phyloP scores from a whole-genome alignment of 2,797 vertebrate genomes.

The Helicolenus hilgendorfi region DNA sequence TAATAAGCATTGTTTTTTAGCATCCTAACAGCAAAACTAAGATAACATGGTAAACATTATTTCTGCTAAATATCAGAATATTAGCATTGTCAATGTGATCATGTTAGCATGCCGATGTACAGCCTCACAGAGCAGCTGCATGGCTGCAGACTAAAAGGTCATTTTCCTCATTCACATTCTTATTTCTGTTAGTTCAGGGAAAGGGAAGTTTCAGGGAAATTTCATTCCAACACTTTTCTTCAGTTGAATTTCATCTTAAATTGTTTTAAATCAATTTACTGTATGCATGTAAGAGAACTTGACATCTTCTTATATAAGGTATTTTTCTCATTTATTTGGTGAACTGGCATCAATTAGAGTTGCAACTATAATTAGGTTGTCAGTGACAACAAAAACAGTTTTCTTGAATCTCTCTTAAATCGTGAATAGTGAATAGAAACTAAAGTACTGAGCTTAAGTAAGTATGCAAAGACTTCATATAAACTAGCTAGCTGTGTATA shows the following conservation, averaged over 20 bases:
- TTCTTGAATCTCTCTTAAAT: background rate
- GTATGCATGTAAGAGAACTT: too few relatives aligned
- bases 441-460: background rate
- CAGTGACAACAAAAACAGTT: background rate
- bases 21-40: background rate
- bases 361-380: background rate
- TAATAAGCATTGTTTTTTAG: too few relatives aligned
- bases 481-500: too few relatives aligned
- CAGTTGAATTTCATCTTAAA: background rate
- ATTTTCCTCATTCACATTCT: background rate
- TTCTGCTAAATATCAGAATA: background rate
- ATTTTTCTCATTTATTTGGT: too few relatives aligned
- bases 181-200: background rate
- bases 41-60: background rate
- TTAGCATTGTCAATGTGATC: background rate
- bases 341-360: too few relatives aligned
- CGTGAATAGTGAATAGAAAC: background rate
- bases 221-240: background rate
- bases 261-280: too few relatives aligned
- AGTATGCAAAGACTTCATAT: too few relatives aligned
- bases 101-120: background rate
- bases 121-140: background rate
- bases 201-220: background rate
- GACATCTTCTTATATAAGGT: too few relatives aligned
- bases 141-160: too few relatives aligned